These are phyloP conservation scores for Torymus aiolomorphi DNA, from an alignment of 2,888 invertebrate genomes.

Conservation along the genomic window DNA sequence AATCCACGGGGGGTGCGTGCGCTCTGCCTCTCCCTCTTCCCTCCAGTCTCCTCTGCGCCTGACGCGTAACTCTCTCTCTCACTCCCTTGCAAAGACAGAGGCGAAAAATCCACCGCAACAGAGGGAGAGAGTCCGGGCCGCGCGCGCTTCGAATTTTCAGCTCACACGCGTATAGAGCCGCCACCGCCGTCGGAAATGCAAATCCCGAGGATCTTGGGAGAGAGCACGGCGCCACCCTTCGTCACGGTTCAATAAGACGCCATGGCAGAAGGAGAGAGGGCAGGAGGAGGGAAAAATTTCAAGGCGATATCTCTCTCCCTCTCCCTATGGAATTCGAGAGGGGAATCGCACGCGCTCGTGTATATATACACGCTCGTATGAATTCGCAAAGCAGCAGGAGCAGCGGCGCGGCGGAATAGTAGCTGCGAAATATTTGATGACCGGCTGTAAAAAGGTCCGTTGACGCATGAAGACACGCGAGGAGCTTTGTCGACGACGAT, in stretches of 20 bases:
- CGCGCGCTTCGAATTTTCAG: constrained; percentile 48
- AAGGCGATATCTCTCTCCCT: constrained; percentile 34
- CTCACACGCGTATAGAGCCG: constrained; percentile 32
- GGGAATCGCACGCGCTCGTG: constrained; percentile 18
- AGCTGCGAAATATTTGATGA: constrained; percentile 55
- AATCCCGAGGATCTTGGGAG: constrained; percentile 43
- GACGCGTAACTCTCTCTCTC: no score
- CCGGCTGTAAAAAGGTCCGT: constrained; percentile 42
- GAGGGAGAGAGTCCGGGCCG: constrained; percentile 13
- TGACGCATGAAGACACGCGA: constrained; percentile 36
- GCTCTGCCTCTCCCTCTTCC: no score
- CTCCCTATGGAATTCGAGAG: constrained; percentile 42
- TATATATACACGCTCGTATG: constrained; percentile 34
- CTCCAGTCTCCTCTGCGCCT: no score
- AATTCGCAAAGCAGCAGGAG: constrained; percentile 47
- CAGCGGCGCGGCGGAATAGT: neutral
- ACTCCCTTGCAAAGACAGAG: constrained; percentile 9
- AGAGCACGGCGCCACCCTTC: constrained; percentile 41
- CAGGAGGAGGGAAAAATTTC: constrained; percentile 35
- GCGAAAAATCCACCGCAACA: constrained; percentile 9
- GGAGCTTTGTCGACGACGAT: constrained; percentile 17
- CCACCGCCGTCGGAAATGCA: constrained; percentile 46
- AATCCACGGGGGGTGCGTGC: neutral
- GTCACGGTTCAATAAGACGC: constrained; percentile 54
- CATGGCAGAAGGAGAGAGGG: neutral